These are phyloP conservation scores for Acanthornis magna DNA, from an alignment of 2,797 vertebrate species.

Conservation along the genomic window DNA sequence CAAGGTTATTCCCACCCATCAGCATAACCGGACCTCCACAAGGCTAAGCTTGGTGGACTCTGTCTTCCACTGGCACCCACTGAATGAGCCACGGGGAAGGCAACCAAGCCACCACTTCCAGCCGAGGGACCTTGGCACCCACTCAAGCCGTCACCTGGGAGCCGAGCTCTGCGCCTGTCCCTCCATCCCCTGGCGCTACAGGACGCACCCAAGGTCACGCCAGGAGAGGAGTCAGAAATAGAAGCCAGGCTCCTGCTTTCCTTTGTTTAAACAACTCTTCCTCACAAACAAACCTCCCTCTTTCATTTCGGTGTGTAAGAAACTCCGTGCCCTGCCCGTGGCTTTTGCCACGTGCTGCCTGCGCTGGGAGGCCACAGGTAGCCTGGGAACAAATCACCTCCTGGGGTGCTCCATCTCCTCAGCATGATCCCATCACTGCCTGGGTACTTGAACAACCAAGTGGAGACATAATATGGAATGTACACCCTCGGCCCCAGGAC, in stretches of 20 bases:
- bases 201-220: constrained; percentile 20
- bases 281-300: constrained; percentile 13
- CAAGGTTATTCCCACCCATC: neutral
- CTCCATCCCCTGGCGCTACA: neutral
- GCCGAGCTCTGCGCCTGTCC: neutral
- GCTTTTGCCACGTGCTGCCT: neutral
- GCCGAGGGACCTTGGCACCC: neutral
- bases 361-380: accelerated
- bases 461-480: accelerated
- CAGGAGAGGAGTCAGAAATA: constrained; percentile 46
- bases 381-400: neutral
- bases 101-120: neutral
- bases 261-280: constrained; percentile 26
- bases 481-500: neutral
- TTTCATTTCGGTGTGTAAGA: neutral
- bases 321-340: neutral
- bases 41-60: neutral
- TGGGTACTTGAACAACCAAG: accelerated
- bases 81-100: neutral
- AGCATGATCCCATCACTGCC: neutral
- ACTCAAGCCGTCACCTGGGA: neutral
- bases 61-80: neutral
- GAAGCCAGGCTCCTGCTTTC: neutral
- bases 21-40: accelerated
- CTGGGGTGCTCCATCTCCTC: neutral